These are phyloP conservation scores for Bombus ignitus DNA, from an alignment of 1,140 invertebrate species.

Conservation along the genomic window DNA sequence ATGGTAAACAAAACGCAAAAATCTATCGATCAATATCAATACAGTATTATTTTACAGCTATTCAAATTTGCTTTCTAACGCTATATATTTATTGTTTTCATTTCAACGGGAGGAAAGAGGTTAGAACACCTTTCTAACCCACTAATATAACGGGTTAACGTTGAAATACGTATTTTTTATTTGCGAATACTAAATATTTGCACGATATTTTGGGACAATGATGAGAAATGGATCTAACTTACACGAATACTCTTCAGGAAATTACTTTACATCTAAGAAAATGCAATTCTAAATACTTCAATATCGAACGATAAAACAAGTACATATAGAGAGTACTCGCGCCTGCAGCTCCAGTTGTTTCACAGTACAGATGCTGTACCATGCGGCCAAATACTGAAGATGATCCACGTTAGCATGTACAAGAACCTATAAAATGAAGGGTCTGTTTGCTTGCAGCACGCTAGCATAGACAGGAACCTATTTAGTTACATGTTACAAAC, in stretches of 20 bases:
- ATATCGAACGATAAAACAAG: conserved; percentile 40
- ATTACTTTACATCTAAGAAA: conserved; percentile 7
- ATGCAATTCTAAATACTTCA: conserved; percentile 8
- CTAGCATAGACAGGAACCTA: too few relatives aligned
- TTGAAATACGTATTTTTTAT: neutral
- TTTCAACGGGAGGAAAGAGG: neutral
- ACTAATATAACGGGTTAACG: neutral
- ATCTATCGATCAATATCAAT: neutral
- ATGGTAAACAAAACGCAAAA: neutral
- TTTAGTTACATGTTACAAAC: too few relatives aligned
- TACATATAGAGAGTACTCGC: too few relatives aligned
- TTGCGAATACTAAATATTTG: neutral
- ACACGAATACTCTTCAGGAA: conserved; percentile 17
- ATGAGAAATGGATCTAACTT: neutral
- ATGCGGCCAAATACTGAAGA: too few relatives aligned
- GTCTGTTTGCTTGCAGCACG: too few relatives aligned
- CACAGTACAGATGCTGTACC: too few relatives aligned
- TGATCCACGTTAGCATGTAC: too few relatives aligned
- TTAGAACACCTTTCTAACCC: conserved; percentile 18
- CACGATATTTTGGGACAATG: neutral
- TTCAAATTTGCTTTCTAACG: neutral
- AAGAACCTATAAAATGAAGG: too few relatives aligned
- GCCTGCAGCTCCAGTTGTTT: neutral
- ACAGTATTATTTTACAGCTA: too few relatives aligned
- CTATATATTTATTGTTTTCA: conserved; percentile 35